Evolutionary conservation across 2,113 vertebrate genomes (phyloP).

Genomic region (Pangasianodon gigas): DNA sequence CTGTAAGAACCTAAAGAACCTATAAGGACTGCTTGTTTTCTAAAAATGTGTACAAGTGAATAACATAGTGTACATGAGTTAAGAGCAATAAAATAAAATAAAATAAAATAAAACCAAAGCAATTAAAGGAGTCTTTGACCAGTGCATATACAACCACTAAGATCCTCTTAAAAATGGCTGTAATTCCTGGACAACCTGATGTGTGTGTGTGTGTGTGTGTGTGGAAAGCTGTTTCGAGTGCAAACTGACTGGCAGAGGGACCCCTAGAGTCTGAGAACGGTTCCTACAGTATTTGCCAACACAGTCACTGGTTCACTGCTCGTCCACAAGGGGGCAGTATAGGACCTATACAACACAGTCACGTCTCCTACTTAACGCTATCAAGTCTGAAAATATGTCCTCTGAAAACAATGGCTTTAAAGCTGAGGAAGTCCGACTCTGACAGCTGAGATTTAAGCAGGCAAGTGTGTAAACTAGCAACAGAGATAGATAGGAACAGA

Average conservation of each 20-base stretch:
- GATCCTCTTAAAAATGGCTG: no score
- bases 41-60: not conserved
- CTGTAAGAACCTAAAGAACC: no score
- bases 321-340: constrained; percentile 36
- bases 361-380: not conserved
- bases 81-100: not conserved
- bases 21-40: not conserved
- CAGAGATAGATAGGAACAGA: not conserved
- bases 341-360: not conserved
- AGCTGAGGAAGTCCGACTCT: not conserved
- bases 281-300: not conserved
- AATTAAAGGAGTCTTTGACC: no score
- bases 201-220: constrained; percentile 4
- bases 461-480: not conserved
- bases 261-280: not conserved
- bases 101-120: no score
- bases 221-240: not conserved
- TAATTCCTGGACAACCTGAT: not conserved
- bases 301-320: not conserved
- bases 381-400: not conserved
- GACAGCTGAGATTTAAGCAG: not conserved
- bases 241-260: not conserved
- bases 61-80: not conserved
- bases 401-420: not conserved
- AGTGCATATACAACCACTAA: no score